Evolutionary conservation across 2,888 invertebrate genomes (phyloP), one percentile per base, ranked within the genome.

Genomic region (Cantharis rustica): DNA sequence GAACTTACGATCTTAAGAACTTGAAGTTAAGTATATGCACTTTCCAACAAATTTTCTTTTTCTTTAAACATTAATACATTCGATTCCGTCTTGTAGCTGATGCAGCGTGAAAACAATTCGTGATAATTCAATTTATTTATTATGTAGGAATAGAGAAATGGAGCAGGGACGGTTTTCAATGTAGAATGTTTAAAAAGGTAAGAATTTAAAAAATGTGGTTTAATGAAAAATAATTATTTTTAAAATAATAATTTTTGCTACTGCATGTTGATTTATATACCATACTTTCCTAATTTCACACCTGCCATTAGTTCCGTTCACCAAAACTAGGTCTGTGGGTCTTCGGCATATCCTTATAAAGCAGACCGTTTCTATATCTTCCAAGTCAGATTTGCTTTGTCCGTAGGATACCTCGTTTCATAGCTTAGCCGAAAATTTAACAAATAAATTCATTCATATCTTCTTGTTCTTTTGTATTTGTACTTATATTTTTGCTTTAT

Each of bases 321-420:
- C 75, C 64, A 77, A 83, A 85, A 83, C 82, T 86, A 84, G 86
- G 86, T 86, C 84, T 85, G 73, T 83, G 82, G 85, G 85, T 85
- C 86, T 83, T 79, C 80, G 75, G 81, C 80, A 80, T 82, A 83
- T 86, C 84, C 84, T 84, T 86, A 86, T 86, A 86, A 85, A 85
- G 84, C 82, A 78, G 80, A 75, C 69, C 72, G 68, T 76, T 73
- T 63, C 47, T 20, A 16, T 31, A 61, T 16, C 20, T 16, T 62
- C 68, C 20, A 16, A 61, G 71, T 47, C 79, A 78, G 78, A 78
- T 71, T 64, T 69, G 68, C 61, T 78, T 66, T 64, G 62, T 31
- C 76, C 69, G 69, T 62, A 64, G 76, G 20, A 63, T 20, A 23
- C 64, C 64, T 23, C 17, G 26, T 26, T 61, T 71, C 68, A 16